A percentile compares a stretch with the other conserved stretches of the same genome.
phyloP scores from a whole-genome alignment of 1,140 invertebrate species.

The Bombus pascuorum region DNA sequence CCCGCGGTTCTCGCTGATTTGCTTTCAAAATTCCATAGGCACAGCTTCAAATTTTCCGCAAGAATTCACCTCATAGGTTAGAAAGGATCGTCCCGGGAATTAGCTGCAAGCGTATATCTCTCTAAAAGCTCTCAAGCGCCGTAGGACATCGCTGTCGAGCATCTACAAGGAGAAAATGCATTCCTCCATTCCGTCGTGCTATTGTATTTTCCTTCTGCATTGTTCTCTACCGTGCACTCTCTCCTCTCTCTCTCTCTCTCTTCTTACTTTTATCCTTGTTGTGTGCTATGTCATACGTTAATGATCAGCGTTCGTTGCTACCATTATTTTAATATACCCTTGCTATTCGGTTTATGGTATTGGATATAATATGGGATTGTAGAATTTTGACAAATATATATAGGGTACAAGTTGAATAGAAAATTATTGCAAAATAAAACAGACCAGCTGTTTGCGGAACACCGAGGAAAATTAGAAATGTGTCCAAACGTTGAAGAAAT shows the following conservation, averaged over 20 bases:
- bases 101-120: constrained; percentile 33
- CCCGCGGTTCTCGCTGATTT: constrained; percentile 12
- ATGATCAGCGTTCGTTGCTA: constrained; percentile 21
- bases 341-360: neutral
- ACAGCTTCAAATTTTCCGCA: constrained; percentile 32
- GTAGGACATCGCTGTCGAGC: constrained; percentile 36
- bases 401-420: too few relatives aligned
- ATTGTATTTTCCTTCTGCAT: constrained; percentile 42
- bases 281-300: neutral
- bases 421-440: too few relatives aligned
- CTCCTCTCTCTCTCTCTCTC: too few relatives aligned
- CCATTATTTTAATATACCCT: constrained; percentile 25
- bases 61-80: constrained; percentile 27
- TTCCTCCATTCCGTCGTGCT: constrained; percentile 5
- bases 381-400: too few relatives aligned
- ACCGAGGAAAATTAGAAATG: too few relatives aligned
- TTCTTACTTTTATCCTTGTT: too few relatives aligned
- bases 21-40: constrained; percentile 21
- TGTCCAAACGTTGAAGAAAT: too few relatives aligned
- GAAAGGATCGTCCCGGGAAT: constrained; percentile 43
- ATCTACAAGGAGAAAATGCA: constrained; percentile 34
- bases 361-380: neutral
- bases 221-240: neutral
- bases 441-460: too few relatives aligned
- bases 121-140: constrained; percentile 23